phyloP scores from a whole-genome alignment of 1,140 invertebrate species.

The Trypoxylus dichotomus region DNA sequence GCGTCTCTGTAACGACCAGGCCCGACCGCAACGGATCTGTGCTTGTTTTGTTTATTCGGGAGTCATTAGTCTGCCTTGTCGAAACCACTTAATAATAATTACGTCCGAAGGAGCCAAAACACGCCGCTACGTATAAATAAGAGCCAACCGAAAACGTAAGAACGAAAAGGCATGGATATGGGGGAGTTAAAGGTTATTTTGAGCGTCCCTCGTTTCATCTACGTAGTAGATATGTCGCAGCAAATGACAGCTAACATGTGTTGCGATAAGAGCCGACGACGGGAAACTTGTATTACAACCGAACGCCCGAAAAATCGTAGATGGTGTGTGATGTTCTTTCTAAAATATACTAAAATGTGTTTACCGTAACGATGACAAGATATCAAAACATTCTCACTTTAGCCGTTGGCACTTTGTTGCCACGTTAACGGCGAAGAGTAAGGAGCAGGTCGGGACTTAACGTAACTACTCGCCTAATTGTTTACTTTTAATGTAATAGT shows the following conservation, averaged over 20 bases:
- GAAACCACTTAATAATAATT: background rate
- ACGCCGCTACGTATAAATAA: background rate
- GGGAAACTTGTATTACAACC: background rate
- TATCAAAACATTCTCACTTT: background rate
- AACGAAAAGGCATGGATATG: background rate
- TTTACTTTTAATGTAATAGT: background rate
- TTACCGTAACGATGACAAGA: background rate
- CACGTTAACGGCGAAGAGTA: too few species aligned
- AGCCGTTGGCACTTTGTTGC: background rate
- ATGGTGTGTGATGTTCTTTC: background rate
- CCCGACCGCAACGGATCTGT: too few species aligned
- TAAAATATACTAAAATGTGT: slow-evolving; percentile 1
- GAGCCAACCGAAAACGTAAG: background rate
- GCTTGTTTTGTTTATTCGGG: background rate
- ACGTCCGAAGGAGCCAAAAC: background rate
- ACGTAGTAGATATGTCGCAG: background rate
- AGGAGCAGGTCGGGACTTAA: background rate
- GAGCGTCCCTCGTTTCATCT: background rate
- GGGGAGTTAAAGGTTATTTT: background rate
- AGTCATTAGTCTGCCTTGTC: background rate
- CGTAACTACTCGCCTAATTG: background rate
- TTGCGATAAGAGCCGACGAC: background rate
- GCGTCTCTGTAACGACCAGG: too few species aligned
- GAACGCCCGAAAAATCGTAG: background rate
- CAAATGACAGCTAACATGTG: background rate